These are phyloP conservation scores for Pachycephus smyrnensis DNA, from an alignment of 2,888 invertebrate species.

Conservation along the genomic window DNA sequence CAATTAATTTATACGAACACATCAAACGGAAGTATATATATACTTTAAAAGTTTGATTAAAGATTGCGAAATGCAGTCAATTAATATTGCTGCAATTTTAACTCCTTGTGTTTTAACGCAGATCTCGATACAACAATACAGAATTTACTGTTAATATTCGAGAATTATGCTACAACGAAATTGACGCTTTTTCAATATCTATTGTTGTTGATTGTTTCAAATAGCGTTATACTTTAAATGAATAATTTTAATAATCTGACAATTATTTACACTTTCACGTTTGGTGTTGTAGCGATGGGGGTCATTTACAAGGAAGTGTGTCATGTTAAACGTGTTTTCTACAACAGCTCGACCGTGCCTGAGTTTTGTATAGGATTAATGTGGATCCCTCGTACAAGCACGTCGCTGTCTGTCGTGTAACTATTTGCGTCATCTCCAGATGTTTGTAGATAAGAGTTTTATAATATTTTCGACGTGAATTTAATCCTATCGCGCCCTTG, in stretches of 20 bases:
- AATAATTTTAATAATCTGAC: neutral
- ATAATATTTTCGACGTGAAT: slow-evolving; percentile 8
- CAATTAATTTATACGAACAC: neutral
- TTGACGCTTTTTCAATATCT: neutral
- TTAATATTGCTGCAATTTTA: neutral
- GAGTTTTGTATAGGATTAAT: neutral
- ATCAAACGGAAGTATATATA: neutral
- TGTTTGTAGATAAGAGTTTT: slow-evolving; percentile 43
- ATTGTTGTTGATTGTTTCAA: neutral
- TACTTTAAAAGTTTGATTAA: neutral
- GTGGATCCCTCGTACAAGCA: slow-evolving; percentile 15
- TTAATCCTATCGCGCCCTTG: neutral
- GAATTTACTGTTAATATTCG: neutral
- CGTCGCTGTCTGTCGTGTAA: slow-evolving; percentile 32
- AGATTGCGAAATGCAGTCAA: neutral
- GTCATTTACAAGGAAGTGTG: neutral
- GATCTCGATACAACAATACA: neutral
- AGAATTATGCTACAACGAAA: neutral
- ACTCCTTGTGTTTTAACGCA: neutral
- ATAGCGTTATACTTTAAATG: neutral
- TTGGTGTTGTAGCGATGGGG: neutral
- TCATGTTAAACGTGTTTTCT: neutral
- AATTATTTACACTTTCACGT: neutral
- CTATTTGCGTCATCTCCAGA: slow-evolving; percentile 47
- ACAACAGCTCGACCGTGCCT: neutral